phyloP scores from a whole-genome alignment of 2,113 vertebrate genomes.

The Mesembrinibis cayennensis region DNA sequence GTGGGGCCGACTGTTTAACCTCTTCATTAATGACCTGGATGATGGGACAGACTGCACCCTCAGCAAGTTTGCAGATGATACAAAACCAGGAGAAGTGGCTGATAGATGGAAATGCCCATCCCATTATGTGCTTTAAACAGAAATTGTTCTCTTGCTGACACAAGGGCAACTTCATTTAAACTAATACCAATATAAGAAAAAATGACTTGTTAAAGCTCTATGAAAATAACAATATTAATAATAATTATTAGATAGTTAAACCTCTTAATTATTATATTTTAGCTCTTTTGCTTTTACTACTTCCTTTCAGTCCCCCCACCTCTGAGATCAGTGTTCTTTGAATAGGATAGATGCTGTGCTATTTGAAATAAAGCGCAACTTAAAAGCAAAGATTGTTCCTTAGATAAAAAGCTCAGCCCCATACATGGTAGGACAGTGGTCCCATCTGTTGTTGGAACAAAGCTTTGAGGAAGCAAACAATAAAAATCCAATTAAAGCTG shows the following conservation, averaged over 20 bases:
- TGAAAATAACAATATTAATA: not conserved
- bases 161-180: not conserved
- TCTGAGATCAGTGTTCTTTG: not conserved
- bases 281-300: not conserved
- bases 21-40: not conserved
- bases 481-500: not conserved
- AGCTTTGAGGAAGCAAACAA: not conserved
- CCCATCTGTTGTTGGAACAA: not conserved
- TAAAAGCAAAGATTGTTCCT: not conserved
- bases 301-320: not conserved
- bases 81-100: not conserved
- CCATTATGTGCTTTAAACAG: not conserved
- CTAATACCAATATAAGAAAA: not conserved
- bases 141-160: not conserved
- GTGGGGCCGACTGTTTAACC: not conserved
- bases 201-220: not conserved
- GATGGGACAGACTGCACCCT: not conserved
- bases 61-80: not conserved
- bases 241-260: not conserved
- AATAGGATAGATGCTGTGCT: not conserved
- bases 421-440: not conserved
- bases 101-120: not conserved
- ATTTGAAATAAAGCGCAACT: not conserved
- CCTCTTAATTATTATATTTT: not conserved
- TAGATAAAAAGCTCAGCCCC: not conserved